These are phyloP conservation scores for Drosophila affinis DNA, from an alignment of 2,888 invertebrate genomes.

Conservation along the genomic window DNA sequence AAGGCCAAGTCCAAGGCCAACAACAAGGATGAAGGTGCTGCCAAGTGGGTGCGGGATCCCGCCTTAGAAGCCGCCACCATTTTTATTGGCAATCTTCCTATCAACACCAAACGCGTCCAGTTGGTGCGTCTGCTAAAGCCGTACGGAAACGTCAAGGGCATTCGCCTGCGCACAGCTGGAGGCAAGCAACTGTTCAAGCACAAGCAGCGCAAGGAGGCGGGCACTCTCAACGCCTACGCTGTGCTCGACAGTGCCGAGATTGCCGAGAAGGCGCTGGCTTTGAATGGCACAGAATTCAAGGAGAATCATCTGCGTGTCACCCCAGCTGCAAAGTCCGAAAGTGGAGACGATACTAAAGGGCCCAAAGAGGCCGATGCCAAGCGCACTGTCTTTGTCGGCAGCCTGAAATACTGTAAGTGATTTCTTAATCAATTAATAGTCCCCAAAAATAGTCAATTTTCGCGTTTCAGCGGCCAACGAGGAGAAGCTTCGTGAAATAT, in stretches of 20 bases:
- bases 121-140: constrained; percentile 72
- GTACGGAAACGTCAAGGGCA: constrained; percentile 68
- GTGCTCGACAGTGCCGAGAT: constrained; percentile 69
- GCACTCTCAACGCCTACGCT: constrained; percentile 81
- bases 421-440: background rate
- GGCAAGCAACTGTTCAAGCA: constrained; percentile 80
- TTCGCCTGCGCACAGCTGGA: constrained; percentile 80
- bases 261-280: constrained; percentile 71
- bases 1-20: constrained; percentile 38
- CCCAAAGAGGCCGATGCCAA: constrained; percentile 64
- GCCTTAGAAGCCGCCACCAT: constrained; percentile 74
- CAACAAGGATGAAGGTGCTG: constrained; percentile 44
- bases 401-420: constrained; percentile 81
- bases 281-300: constrained; percentile 81
- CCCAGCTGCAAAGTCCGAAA: constrained; percentile 43
- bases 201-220: constrained; percentile 75
- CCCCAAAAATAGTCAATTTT: background rate
- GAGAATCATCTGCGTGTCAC: constrained; percentile 80
- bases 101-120: constrained; percentile 81
- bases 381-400: constrained; percentile 82
- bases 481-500: constrained; percentile 80
- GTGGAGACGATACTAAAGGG: constrained; percentile 15
- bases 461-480: constrained; percentile 79
- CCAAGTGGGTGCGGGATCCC: constrained; percentile 54
- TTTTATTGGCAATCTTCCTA: constrained; percentile 83